phyloP scores from a whole-genome alignment of 92 coral and sea anemone species.

The Heteractis magnifica region DNA sequence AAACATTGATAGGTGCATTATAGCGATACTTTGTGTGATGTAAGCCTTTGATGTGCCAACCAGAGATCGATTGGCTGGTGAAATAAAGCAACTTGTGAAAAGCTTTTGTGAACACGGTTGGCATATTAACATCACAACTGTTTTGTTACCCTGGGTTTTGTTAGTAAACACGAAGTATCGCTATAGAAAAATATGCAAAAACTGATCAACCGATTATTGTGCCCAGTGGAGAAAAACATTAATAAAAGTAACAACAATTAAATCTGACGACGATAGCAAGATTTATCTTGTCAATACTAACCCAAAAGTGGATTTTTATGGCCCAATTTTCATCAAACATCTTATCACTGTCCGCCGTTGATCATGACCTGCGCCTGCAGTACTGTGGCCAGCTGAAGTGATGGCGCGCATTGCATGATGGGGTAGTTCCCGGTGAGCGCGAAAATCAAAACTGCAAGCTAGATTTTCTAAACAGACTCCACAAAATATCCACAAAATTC shows the following conservation, averaged over 20 bases:
- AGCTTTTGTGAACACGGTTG: too few species aligned
- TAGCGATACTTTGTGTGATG: too few species aligned
- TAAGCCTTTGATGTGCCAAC: too few species aligned
- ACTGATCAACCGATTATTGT: not conserved
- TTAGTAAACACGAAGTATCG: too few species aligned
- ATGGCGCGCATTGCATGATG: not conserved
- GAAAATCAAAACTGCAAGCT: not conserved
- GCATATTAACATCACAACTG: too few species aligned
- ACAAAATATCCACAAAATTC: not conserved
- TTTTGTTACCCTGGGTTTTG: too few species aligned
- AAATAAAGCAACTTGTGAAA: too few species aligned
- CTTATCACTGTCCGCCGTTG: not conserved
- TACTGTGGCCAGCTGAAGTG: not conserved
- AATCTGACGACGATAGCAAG: not conserved
- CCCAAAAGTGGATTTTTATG: constrained; percentile 4
- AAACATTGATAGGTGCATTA: too few species aligned
- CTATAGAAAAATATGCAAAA: not conserved
- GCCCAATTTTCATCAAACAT: not conserved
- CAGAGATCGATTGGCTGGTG: too few species aligned
- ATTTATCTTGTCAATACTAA: not conserved
- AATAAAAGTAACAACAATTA: not conserved
- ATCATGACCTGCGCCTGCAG: not conserved
- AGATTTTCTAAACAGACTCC: not conserved
- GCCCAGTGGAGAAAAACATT: not conserved
- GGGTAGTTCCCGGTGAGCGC: not conserved